phyloP scores from a whole-genome alignment of 2,888 invertebrate species.

The Spatulosminthurus flaviceps region DNA sequence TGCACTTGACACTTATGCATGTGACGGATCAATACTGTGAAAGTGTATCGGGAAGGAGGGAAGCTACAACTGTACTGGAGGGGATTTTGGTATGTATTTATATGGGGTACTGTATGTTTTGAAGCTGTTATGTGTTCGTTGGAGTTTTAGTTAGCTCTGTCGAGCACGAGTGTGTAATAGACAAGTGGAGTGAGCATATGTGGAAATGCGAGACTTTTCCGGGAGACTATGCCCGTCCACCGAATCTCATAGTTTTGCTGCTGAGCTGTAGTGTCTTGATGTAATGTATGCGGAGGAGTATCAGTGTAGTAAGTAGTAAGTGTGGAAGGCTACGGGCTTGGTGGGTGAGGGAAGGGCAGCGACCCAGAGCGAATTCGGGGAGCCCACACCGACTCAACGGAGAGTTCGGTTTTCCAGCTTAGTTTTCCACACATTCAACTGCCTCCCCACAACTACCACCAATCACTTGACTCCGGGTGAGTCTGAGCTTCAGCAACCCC shows the following conservation, averaged over 20 bases:
- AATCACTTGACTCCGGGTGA: slow-evolving; percentile 41
- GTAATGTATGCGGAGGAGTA: neutral
- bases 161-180: no score
- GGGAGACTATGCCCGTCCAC: slow-evolving; percentile 7
- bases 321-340: no score
- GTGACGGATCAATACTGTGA: no score
- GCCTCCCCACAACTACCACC: slow-evolving; percentile 30
- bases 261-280: neutral
- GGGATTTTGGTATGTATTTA: no score
- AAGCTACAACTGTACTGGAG: no score
- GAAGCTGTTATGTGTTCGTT: no score
- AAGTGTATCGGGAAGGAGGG: no score
- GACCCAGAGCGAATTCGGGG: slow-evolving; percentile 39
- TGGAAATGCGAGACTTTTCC: neutral
- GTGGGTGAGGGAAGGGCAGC: slow-evolving; percentile 32
- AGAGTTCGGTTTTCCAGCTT: slow-evolving; percentile 13
- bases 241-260: neutral
- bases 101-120: no score
- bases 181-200: no score
- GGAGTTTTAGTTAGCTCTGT: no score
- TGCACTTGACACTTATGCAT: no score
- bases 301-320: neutral
- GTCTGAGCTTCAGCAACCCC: slow-evolving; percentile 23
- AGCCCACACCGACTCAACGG: slow-evolving; percentile 9
- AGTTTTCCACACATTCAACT: slow-evolving; percentile 32